Conservation (phyloP, 2,797 vertebrate species). For the Sorex maritimensis region DNA sequence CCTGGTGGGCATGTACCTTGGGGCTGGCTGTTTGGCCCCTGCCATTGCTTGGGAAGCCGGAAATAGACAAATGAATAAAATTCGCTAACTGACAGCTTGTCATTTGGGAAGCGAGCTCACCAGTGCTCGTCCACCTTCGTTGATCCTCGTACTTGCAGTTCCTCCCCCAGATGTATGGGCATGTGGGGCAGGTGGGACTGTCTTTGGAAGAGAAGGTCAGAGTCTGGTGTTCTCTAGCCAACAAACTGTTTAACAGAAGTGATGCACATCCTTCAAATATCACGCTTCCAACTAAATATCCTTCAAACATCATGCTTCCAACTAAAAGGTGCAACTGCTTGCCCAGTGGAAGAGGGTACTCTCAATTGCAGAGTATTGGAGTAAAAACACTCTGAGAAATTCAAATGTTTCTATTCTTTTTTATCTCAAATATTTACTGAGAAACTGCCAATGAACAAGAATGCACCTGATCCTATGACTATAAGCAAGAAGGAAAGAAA, state of each 20-base stretch:
- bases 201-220: not conserved
- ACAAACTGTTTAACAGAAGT: slow-evolving; percentile 34
- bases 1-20: no score
- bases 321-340: not conserved
- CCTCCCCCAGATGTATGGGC: not conserved
- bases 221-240: not conserved
- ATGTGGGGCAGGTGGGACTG: not conserved
- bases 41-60: no score
- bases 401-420: not conserved
- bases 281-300: slow-evolving; percentile 33
- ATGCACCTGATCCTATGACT: not conserved
- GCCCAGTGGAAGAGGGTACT: not conserved
- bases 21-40: no score
- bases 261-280: slow-evolving; percentile 9
- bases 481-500: slow-evolving; percentile 13
- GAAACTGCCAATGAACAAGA: not conserved
- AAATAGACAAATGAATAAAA: no score
- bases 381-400: not conserved
- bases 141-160: not conserved
- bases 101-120: not conserved
- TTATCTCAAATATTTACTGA: slow-evolving; percentile 27
- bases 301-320: slow-evolving; percentile 25
- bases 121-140: not conserved
- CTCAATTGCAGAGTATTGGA: not conserved
- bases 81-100: not conserved